A percentile compares a stretch with the other conserved stretches of the same genome.
Evolutionary conservation across 2,888 invertebrate species (phyloP).

Genomic region (Eupsilia transversa): DNA sequence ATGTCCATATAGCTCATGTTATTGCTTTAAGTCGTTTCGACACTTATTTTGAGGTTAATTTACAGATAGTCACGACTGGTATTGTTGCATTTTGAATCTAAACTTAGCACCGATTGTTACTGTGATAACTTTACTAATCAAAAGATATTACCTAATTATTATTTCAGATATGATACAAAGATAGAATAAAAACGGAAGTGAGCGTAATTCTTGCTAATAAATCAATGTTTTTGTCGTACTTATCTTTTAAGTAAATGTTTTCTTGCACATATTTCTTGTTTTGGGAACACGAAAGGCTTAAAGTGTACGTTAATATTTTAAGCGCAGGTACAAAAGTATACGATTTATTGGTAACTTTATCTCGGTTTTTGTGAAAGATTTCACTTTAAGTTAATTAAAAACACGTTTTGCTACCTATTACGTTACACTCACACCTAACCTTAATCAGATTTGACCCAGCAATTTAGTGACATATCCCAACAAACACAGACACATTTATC

Average conservation of each 20-base stretch:
- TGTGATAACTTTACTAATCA: slow-evolving; percentile 13
- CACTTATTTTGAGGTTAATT: slow-evolving; percentile 50
- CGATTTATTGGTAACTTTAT: not conserved
- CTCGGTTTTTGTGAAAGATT: slow-evolving; percentile 11
- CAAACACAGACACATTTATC: slow-evolving; percentile 51
- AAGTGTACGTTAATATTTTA: not conserved
- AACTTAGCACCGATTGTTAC: slow-evolving; percentile 3
- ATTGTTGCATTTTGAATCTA: slow-evolving; percentile 16
- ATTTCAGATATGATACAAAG: slow-evolving; percentile 8
- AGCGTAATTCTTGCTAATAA: not conserved
- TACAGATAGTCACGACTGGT: slow-evolving; percentile 20
- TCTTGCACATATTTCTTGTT: not conserved
- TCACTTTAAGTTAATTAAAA: not conserved
- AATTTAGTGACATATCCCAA: slow-evolving; percentile 24
- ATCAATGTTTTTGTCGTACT: not conserved
- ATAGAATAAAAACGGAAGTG: slow-evolving; percentile 18
- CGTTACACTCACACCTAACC: slow-evolving; percentile 3
- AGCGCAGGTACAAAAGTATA: not conserved
- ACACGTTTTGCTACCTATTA: slow-evolving; percentile 7
- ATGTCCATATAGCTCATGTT: slow-evolving; percentile 4
- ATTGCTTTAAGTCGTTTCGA: slow-evolving; percentile 36
- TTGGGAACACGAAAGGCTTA: not conserved
- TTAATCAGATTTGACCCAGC: slow-evolving; percentile 51
- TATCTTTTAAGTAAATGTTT: not conserved
- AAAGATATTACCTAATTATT: slow-evolving; percentile 12